Evolutionary conservation across 2,797 vertebrate species (phyloP), one percentile per base, ranked within the genome.

Genomic region (Trachops cirrhosus): DNA sequence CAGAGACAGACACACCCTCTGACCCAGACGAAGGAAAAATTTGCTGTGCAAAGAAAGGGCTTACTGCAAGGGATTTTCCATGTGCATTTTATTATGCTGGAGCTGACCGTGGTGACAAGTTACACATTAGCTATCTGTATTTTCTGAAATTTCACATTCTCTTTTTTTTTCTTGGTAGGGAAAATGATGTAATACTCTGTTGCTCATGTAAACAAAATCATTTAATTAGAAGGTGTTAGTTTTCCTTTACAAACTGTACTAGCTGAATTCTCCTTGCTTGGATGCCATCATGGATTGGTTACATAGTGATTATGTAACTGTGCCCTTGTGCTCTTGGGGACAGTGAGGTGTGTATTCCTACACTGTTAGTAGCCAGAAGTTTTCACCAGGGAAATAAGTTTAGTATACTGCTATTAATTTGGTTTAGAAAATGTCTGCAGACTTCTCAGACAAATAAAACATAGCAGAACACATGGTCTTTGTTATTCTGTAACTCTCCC

Each of bases 331-430:
- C 96, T 97, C 95, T 97, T 86, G 92, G 96, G 96, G 95, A 97
- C 95, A 96, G 96, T 86, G 78, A 50, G 57, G 95, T 94, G 62
- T 44, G 94, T 95, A 86, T 94, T 96, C 79, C 79, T 88, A 89
- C 97, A 97, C 97, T 97, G 91, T 98, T 98, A 98, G 98, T 98
- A 98, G 98, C 97, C 98, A 98, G 95, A 94, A 98, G 93, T 98
- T 98, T 98, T 97, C 98, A 98, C 98, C 54, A 93, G 98, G 98
- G 98, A 98, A 98, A 98, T 98, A 98, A 98, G 94, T 98, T 98
- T 97, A 98, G 97, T 90, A 93, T 91, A 95, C 96, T 98, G 97
- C 97, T 98, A 98, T 98, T 98, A 98, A 98, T 98, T 97, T 97
- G 93, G 96, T 98, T 98, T 98, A 93, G 64, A 97, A 98, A 98